These are phyloP conservation scores for Tauraco erythrolophus DNA, from an alignment of 2,113 vertebrate genomes.

Conservation along the genomic window DNA sequence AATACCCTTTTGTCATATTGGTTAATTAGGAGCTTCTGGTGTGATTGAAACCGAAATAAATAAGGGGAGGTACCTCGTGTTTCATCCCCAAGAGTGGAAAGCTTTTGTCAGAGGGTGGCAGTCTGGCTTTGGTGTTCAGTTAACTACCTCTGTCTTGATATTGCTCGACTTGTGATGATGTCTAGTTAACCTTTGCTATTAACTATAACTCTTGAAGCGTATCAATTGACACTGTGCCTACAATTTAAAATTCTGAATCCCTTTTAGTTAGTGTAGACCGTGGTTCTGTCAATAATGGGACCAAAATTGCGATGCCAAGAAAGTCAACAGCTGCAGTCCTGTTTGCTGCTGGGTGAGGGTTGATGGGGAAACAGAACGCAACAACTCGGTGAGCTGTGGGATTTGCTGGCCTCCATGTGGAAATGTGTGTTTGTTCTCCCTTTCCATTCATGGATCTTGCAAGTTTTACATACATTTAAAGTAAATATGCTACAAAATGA, in stretches of 20 bases:
- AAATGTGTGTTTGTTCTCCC: background rate
- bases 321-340: background rate
- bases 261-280: background rate
- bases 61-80: background rate
- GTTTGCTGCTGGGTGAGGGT: background rate
- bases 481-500: background rate
- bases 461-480: background rate
- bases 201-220: background rate
- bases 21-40: background rate
- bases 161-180: background rate
- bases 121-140: background rate
- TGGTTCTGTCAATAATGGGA: background rate
- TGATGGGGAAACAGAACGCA: background rate
- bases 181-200: background rate
- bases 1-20: background rate
- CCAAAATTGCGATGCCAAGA: background rate
- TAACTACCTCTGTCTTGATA: background rate
- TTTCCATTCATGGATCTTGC: background rate
- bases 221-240: background rate
- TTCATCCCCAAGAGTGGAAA: background rate
- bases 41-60: background rate
- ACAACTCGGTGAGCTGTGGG: background rate
- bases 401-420: background rate
- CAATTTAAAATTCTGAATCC: background rate
- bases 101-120: background rate